phyloP scores from a whole-genome alignment of 2,113 vertebrate genomes.

The Centropristis striata region DNA sequence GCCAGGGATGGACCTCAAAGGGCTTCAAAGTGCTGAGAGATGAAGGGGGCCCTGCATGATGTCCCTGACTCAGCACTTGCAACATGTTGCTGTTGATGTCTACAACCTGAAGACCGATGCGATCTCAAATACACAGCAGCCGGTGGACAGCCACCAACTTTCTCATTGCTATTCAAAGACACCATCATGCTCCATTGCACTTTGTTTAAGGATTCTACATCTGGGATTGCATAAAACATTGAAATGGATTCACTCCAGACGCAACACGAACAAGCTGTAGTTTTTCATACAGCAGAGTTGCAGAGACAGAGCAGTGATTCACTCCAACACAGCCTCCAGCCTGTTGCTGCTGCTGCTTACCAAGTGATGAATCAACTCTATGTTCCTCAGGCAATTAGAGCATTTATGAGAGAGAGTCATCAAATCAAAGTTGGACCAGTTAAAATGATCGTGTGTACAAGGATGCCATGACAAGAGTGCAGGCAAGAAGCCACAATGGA shows the following conservation, averaged over 20 bases:
- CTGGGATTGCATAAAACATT: slow-evolving; percentile 30
- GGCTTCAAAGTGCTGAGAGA: slow-evolving; percentile 8
- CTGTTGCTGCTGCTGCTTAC: slow-evolving; percentile 26
- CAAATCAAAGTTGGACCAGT: slow-evolving; percentile 8
- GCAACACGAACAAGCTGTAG: slow-evolving; percentile 13
- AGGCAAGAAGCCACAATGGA: neutral
- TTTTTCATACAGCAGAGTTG: slow-evolving; percentile 28
- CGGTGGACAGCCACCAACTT: neutral
- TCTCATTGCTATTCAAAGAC: neutral
- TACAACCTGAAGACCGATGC: neutral
- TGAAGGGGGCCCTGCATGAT: neutral
- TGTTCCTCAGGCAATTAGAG: neutral
- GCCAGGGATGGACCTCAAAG: neutral
- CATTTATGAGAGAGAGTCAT: slow-evolving; percentile 25
- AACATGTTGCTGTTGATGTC: slow-evolving; percentile 6
- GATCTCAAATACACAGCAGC: neutral
- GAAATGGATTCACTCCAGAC: slow-evolving; percentile 13
- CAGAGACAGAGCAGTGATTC: slow-evolving; percentile 13
- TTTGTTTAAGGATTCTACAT: neutral
- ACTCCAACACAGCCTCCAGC: slow-evolving; percentile 9
- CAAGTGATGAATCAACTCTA: slow-evolving; percentile 23
- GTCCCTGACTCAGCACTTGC: slow-evolving; percentile 11
- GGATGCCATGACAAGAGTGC: slow-evolving; percentile 11
- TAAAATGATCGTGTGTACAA: slow-evolving; percentile 32
- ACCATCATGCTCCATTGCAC: neutral